Percentiles rank a stretch among this genome's conserved stretches.
These are phyloP conservation scores for Turnix velox DNA, from an alignment of 2,113 vertebrate genomes.

Conservation along the genomic window DNA sequence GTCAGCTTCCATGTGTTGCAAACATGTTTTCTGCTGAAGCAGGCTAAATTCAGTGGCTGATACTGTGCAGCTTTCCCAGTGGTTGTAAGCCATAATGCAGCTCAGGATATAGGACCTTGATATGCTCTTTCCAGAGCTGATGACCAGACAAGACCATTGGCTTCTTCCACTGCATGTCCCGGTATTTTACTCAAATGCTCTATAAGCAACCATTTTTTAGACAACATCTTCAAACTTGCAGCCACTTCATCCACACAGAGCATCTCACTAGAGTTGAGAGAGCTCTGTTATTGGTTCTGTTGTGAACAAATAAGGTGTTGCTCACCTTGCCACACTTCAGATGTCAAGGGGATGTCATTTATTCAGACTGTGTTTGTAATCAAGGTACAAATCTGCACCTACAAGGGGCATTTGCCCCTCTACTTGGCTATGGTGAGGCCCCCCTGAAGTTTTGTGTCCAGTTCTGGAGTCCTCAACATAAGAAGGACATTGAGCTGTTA, in stretches of 20 bases:
- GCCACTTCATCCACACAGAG: neutral
- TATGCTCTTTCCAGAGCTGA: neutral
- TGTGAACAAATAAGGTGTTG: neutral
- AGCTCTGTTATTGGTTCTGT: neutral
- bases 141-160: neutral
- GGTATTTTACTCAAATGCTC: neutral
- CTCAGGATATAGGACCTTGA: neutral
- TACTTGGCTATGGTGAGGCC: no score
- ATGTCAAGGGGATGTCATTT: neutral
- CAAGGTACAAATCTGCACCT: neutral
- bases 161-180: neutral
- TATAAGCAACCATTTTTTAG: neutral
- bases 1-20: constrained; percentile 41
- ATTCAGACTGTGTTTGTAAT: neutral
- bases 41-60: constrained; percentile 27
- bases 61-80: neutral
- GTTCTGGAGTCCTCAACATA: no score
- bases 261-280: neutral
- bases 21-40: constrained; percentile 27
- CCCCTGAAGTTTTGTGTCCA: no score
- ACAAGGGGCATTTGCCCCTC: neutral
- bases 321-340: neutral
- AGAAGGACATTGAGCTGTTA: no score
- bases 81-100: neutral
- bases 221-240: neutral